Percentiles rank a stretch among this genome's conserved stretches.
phyloP scores from a whole-genome alignment of 2,888 invertebrate species.

The Stenodema calcarata region DNA sequence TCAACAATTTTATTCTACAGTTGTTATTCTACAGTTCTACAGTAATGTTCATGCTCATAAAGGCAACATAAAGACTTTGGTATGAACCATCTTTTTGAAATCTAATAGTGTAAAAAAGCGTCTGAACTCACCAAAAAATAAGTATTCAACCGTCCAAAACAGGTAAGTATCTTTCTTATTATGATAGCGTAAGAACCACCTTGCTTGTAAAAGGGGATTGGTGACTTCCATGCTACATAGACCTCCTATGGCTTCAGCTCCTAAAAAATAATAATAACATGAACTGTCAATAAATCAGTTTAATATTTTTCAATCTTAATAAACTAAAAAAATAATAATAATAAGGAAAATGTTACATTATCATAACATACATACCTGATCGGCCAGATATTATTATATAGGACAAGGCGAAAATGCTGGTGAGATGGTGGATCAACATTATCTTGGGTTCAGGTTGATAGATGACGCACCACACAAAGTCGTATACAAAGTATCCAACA shows the following conservation, averaged over 20 bases:
- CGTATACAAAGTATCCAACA: conserved; percentile 71
- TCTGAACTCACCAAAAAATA: conserved; percentile 61
- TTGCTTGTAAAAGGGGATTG: conserved; percentile 69
- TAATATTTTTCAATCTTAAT: no score
- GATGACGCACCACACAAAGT: conserved; percentile 67
- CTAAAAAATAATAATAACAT: conserved; percentile 34
- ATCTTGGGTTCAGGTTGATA: conserved; percentile 65
- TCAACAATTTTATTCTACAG: no score
- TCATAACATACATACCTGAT: conserved; percentile 61
- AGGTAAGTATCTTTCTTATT: conserved; percentile 64
- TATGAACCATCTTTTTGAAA: background rate
- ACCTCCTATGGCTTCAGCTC: conserved; percentile 59
- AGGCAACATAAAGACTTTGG: no score
- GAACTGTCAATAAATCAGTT: no score
- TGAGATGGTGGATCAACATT: conserved; percentile 67
- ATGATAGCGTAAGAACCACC: conserved; percentile 68
- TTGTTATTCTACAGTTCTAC: no score
- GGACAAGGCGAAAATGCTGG: conserved; percentile 65
- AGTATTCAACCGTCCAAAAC: conserved; percentile 64
- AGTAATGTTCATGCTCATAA: no score
- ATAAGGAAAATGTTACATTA: background rate
- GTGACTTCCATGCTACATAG: conserved; percentile 69
- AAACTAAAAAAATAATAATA: background rate
- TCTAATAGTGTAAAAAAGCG: background rate
- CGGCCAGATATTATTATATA: conserved; percentile 65